Base-by-base conservation (phyloP, 2,888 invertebrate genomes). In the Lordiphosa fenestrarum region DNA sequence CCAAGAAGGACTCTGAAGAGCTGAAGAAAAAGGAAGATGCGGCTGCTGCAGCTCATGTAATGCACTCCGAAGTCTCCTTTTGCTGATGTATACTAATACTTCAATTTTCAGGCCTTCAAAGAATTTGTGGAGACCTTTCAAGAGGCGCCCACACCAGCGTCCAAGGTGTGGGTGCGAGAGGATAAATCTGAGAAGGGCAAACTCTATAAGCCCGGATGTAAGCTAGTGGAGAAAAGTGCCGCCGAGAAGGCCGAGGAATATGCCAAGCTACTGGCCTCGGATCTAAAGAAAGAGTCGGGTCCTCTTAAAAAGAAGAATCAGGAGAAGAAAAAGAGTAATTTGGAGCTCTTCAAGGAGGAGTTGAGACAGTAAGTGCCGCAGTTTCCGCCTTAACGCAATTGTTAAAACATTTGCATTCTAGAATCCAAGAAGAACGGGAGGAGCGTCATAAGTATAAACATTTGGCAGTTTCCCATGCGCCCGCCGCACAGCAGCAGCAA, bases 261-360 rank as follows among this genome's bases (percentile, higher is more conserved):
- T 90, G 93, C 93, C 0, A 92, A 91, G 87, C 88, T 93, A 42
- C 75, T 91, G 38, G 91, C 92, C 0, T 91, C 91, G 39, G 94
- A 94, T 70, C 90, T 91, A n/a, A 93, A 94, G 86, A 91, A 93
- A 36, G 94, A 94, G 46, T 71, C 89, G 1, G 80, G 88, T 25
- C 90, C 92, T 41, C 82, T 91, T 19, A 93, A 93, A 86, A 96
- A 95, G 84, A 95, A 93, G 84, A 93, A 92, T 61, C 93, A 93
- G 51, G 95, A 95, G 71, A 98, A 97, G 88, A 97, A 97, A 89
- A 98, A 98, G 87, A 98, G 97, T 86, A 99, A 99, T 90, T 91
- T 99, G 66, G 99, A 99, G 89, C 91, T 97, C 12, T 99, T 99
- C 87, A 99, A 99, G 89, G 99, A 99, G 88, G 99, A 99, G 90